Conservation (phyloP, 2,888 invertebrate species). For the Odontomyia ornata region DNA sequence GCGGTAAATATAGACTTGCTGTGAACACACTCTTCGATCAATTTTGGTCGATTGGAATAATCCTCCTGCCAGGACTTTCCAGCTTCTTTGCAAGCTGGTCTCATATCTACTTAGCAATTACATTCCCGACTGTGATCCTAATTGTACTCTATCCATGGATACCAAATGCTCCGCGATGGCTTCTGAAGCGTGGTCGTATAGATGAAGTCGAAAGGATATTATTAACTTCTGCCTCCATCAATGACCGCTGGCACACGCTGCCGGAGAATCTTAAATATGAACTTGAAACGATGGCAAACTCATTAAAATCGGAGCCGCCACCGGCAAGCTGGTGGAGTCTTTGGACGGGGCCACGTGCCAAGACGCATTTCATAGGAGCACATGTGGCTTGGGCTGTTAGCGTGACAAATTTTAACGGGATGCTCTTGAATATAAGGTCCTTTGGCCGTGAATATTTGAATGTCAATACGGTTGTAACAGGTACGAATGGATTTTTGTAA, state of each 20-base stretch:
- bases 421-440: conserved; percentile 64
- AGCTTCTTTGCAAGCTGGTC: conserved; percentile 63
- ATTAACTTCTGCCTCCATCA: conserved; percentile 60
- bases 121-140: conserved; percentile 62
- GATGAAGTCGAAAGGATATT: conserved; percentile 60
- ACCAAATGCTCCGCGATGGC: conserved; percentile 65
- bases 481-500: conserved; percentile 52
- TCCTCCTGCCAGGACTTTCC: conserved; percentile 62
- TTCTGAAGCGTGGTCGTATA: conserved; percentile 59
- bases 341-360: conserved; percentile 60
- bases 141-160: conserved; percentile 63
- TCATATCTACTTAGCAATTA: conserved; percentile 63
- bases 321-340: conserved; percentile 59
- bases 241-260: conserved; percentile 59
- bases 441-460: conserved; percentile 63
- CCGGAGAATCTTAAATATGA: conserved; percentile 59
- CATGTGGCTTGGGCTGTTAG: conserved; percentile 62
- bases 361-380: conserved; percentile 59
- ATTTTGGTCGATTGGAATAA: conserved; percentile 65
- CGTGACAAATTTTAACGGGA: conserved; percentile 64
- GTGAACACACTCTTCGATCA: conserved; percentile 63
- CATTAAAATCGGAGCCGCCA: conserved; percentile 55
- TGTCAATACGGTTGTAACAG: conserved; percentile 63
- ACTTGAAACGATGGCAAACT: conserved; percentile 56
- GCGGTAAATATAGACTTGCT: conserved; percentile 61